Evolutionary conservation across 1,140 invertebrate genomes (phyloP).

Genomic region (Watersipora subatra): DNA sequence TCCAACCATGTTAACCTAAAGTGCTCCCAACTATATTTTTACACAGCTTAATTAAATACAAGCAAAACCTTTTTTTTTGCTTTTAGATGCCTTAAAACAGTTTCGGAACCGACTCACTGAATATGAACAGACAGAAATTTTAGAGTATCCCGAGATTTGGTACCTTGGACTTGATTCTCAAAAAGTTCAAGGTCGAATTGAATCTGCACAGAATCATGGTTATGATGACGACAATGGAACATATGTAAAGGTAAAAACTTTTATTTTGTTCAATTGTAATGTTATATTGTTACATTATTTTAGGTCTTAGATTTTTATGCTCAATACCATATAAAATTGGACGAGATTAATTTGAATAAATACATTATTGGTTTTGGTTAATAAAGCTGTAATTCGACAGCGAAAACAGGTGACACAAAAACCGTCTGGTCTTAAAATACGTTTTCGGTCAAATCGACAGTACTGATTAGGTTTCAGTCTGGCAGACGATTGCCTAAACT

Average conservation of each 20-base stretch:
- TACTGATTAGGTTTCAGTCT: too few relatives aligned
- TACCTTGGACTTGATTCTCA: constrained; percentile 35
- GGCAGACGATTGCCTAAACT: too few relatives aligned
- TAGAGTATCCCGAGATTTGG: constrained; percentile 36
- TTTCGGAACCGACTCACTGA: constrained; percentile 28
- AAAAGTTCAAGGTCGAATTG: constrained; percentile 36
- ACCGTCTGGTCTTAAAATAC: too few relatives aligned
- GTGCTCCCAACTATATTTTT: not conserved
- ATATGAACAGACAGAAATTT: constrained; percentile 37
- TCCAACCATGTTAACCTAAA: not conserved
- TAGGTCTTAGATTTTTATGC: too few relatives aligned
- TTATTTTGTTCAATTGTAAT: not conserved
- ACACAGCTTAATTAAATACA: not conserved
- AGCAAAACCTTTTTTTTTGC: not conserved
- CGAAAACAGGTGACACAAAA: too few relatives aligned
- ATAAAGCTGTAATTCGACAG: too few relatives aligned
- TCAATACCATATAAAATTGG: too few relatives aligned
- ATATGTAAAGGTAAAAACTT: constrained; percentile 34
- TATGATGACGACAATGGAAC: constrained; percentile 40
- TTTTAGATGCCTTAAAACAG: constrained; percentile 32
- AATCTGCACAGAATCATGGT: constrained; percentile 18
- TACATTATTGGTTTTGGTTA: too few relatives aligned
- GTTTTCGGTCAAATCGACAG: too few relatives aligned
- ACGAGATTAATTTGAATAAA: too few relatives aligned
- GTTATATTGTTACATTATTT: constrained; percentile 1